A percentile compares a stretch with the other conserved stretches of the same genome.
phyloP scores from a whole-genome alignment of 2,797 vertebrate genomes.

The Squalus acanthias region DNA sequence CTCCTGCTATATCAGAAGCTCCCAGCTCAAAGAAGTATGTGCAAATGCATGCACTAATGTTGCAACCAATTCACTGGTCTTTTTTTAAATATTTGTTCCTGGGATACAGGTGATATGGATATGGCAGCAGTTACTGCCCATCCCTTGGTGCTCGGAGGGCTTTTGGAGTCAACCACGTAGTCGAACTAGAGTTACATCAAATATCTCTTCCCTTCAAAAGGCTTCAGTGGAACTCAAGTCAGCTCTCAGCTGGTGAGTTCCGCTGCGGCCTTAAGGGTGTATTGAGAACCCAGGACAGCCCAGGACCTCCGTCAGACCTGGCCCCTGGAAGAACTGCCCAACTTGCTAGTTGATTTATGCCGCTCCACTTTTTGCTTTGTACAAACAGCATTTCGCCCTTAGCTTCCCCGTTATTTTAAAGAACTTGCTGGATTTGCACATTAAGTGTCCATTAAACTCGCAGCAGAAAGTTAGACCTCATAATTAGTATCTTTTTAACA shows the following conservation, averaged over 20 bases:
- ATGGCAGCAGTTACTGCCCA: not conserved
- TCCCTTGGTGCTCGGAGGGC: not conserved
- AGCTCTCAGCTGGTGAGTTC: not conserved
- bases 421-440: not conserved
- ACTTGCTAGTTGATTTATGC: too few species aligned
- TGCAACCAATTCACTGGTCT: not conserved
- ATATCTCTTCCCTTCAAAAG: not conserved
- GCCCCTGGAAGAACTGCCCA: not conserved
- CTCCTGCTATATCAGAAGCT: not conserved
- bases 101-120: not conserved
- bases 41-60: not conserved
- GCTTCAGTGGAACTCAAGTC: not conserved
- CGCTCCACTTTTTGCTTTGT: too few species aligned
- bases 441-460: not conserved
- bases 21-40: too few species aligned
- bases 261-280: not conserved
- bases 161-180: not conserved
- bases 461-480: not conserved
- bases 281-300: not conserved
- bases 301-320: not conserved
- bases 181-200: not conserved
- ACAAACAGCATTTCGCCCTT: not conserved
- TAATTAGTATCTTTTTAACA: not conserved
- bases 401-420: too few species aligned
- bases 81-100: not conserved